Conservation (phyloP, 1,140 invertebrate genomes). For the Portunus trituberculatus region DNA sequence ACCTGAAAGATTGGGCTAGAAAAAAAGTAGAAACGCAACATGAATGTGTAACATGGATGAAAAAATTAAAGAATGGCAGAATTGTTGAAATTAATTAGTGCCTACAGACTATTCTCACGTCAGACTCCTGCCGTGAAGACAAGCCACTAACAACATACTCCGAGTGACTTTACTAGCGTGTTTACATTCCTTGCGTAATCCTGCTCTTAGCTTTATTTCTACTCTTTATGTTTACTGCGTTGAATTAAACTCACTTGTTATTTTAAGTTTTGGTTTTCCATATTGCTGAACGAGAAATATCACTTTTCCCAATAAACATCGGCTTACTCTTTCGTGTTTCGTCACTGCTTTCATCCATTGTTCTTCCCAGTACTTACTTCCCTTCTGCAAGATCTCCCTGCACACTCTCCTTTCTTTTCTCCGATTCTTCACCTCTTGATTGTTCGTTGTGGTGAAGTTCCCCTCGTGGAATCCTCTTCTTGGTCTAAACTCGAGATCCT, state of each 20-base stretch:
- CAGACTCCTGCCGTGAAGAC: no score
- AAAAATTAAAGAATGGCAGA: not conserved
- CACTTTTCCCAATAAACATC: no score
- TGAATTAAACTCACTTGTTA: no score
- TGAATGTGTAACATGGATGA: not conserved
- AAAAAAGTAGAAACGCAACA: not conserved
- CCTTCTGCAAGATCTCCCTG: not conserved
- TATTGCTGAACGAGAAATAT: no score
- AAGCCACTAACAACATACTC: no score
- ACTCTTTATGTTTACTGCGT: no score
- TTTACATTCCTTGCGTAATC: no score
- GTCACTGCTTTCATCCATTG: not conserved
- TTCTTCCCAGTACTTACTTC: not conserved
- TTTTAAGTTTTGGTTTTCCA: no score
- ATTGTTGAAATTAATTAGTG: no score
- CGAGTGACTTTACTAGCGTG: no score
- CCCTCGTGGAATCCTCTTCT: not conserved
- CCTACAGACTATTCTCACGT: no score
- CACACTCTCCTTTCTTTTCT: not conserved
- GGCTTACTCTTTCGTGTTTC: not conserved
- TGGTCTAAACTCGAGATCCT: not conserved
- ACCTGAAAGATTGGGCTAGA: not conserved
- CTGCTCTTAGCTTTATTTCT: no score
- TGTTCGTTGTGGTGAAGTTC: not conserved
- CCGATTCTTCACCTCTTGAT: not conserved